Percentiles rank a stretch among this genome's conserved stretches.
These are phyloP conservation scores for Thecophora atra DNA, from an alignment of 2,888 invertebrate species.

Conservation along the genomic window DNA sequence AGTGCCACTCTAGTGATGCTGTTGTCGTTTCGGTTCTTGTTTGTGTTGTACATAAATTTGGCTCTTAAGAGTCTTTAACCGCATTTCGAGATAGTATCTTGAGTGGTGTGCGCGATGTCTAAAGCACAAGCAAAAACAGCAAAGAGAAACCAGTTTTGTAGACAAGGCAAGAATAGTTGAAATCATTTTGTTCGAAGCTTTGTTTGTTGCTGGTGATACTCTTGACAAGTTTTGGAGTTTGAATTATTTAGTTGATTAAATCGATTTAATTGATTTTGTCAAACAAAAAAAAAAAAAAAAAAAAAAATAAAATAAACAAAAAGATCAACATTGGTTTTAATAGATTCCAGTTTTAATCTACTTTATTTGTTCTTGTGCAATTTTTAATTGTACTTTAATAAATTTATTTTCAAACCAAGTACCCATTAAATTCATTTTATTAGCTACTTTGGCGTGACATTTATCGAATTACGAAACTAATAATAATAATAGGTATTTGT, in stretches of 20 bases:
- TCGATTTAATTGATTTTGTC: not conserved
- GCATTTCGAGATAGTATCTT: not conserved
- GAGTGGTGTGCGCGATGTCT: not conserved
- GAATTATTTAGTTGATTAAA: not conserved
- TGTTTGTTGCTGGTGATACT: not conserved
- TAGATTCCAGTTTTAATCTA: too few relatives aligned
- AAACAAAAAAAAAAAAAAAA: too few relatives aligned
- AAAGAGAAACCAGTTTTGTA: not conserved
- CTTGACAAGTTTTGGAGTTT: not conserved
- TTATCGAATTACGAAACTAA: not conserved
- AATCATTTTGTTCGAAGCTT: not conserved
- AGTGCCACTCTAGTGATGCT: not conserved
- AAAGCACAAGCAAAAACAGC: not conserved
- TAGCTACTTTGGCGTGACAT: too few relatives aligned
- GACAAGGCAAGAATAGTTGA: not conserved
- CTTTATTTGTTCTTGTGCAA: too few relatives aligned
- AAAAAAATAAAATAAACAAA: too few relatives aligned
- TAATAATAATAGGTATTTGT: not conserved
- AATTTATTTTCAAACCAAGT: too few relatives aligned
- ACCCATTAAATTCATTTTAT: too few relatives aligned
- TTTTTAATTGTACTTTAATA: too few relatives aligned
- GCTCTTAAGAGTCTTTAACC: not conserved
- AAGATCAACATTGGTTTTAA: too few relatives aligned
- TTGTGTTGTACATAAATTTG: not conserved
- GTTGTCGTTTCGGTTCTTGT: not conserved